Base-by-base conservation (phyloP, 1,140 invertebrate genomes). In the Kradibia gibbosae region DNA sequence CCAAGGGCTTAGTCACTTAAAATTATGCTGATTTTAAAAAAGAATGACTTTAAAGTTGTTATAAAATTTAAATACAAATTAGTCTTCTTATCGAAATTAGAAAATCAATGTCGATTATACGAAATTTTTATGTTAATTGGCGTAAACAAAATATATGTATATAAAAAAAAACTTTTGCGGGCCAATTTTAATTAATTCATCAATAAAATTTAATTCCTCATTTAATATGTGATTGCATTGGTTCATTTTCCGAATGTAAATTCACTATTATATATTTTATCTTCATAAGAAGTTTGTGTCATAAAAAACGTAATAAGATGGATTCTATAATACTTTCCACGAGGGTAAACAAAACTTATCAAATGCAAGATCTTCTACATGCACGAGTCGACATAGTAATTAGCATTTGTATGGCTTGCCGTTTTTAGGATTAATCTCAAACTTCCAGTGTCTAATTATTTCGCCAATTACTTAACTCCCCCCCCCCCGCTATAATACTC, bases 361-460 rank as follows among this genome's bases (percentile, higher is more conserved):
- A 15, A 42, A 70, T 70, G 2, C 39, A 11, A n/a, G 36, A 7
- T 25, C 22, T 70, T 67, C 22, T 70, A 42, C 13, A 31, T 25
- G 70, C 25, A 20, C 0, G 45, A 7, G 8, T 67, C 20, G 39
- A 34, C n/a, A 17, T 34, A 45, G 22, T 31, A 67, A 80, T 80
- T 80, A 80, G 71, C 25, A 65, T 25, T 4, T 17, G 3, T 25
- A 28, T 36, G 50, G 45, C 5, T 31, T 11, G 13, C 67, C 71
- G 17, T 39, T 60, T 67, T 22, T 60, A 67, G 81, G 79, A 82
- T 75, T 79, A 82, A 82, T 72, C 55, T 79, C 45, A 31, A 71
- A 50, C 76, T 48, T 31, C 0, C 55, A 57, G 28, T 71, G 60
- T 7, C 36, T 60, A 62, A 81, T 81, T 81, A 74, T 48, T 81